These are phyloP conservation scores for Anguilla pacifica DNA, from an alignment of 2,797 vertebrate genomes.

Conservation along the genomic window DNA sequence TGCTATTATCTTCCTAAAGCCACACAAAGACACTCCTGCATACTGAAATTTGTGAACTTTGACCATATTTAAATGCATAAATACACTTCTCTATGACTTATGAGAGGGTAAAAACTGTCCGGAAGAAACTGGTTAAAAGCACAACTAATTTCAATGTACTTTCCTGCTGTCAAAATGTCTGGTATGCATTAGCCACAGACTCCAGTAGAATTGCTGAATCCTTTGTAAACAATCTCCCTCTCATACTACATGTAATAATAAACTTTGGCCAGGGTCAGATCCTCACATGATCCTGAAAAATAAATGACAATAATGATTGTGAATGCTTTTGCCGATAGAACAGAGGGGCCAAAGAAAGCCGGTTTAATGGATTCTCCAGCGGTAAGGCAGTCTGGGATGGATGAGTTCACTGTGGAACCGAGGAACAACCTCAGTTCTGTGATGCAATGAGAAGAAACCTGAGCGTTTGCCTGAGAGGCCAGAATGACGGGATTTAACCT, in stretches of 20 bases:
- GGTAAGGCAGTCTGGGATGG: constrained; percentile 7
- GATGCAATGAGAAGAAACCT: constrained; percentile 17
- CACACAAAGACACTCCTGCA: constrained; percentile 19
- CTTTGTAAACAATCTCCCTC: constrained; percentile 64
- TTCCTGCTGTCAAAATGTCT: constrained; percentile 84
- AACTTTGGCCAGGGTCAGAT: constrained; percentile 51
- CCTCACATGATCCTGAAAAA: constrained; percentile 41
- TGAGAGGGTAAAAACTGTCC: constrained; percentile 55
- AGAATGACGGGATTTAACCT: constrained; percentile 12
- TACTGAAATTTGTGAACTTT: constrained; percentile 60
- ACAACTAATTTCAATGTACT: constrained; percentile 70
- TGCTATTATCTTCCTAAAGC: constrained; percentile 27
- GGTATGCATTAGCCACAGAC: constrained; percentile 82
- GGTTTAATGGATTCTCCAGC: constrained; percentile 31
- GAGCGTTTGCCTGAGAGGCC: constrained; percentile 4
- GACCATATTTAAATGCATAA: constrained; percentile 60
- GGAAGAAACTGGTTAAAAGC: constrained; percentile 49
- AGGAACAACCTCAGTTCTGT: constrained; percentile 14
- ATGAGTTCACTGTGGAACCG: constrained; percentile 19
- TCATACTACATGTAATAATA: constrained; percentile 51
- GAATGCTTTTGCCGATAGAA: constrained; percentile 26
- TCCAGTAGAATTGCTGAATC: constrained; percentile 78
- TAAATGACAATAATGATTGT: constrained; percentile 32
- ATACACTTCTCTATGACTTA: constrained; percentile 62
- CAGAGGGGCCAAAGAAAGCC: background rate